Conservation (phyloP, 2,888 invertebrate genomes). For the Trichopria drosophilae region DNA sequence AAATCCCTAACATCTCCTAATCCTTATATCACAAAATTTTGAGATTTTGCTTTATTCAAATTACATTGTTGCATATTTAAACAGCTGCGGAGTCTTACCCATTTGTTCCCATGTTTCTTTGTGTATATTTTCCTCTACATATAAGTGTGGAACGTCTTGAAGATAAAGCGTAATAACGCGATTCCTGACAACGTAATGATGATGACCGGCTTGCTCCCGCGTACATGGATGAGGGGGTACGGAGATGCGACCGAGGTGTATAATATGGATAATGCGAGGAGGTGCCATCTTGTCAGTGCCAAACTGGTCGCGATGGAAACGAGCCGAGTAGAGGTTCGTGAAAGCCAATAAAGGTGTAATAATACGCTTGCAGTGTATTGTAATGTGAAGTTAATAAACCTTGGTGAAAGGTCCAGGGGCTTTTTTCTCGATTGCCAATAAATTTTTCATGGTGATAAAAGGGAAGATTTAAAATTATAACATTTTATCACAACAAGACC, state of each 20-base stretch:
- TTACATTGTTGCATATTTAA: conserved; percentile 56
- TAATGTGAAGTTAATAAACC: no score
- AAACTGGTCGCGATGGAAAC: conserved; percentile 36
- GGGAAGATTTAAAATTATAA: no score
- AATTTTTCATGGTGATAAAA: no score
- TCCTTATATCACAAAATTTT: no score
- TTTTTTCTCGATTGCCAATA: no score
- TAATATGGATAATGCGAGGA: conserved; percentile 54
- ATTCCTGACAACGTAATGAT: conserved; percentile 57
- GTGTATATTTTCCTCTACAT: conserved; percentile 13
- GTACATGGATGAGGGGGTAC: conserved; percentile 45
- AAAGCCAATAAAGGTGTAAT: conserved; percentile 9
- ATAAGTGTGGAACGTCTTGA: conserved; percentile 47
- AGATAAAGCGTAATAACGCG: conserved; percentile 58
- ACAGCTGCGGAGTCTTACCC: conserved; percentile 41
- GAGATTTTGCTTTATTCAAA: conserved; percentile 59
- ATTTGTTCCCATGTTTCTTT: conserved; percentile 21
- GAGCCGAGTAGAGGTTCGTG: conserved; percentile 9
- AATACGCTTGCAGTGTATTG: conserved; percentile 3
- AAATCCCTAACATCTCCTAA: no score
- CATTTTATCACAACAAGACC: no score
- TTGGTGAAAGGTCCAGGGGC: no score
- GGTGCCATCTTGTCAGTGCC: conserved; percentile 52
- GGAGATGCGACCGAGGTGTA: conserved; percentile 39
- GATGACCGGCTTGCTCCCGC: conserved; percentile 56